Conservation (phyloP, 2,113 vertebrate species). For the Pongo pygmaeus region DNA sequence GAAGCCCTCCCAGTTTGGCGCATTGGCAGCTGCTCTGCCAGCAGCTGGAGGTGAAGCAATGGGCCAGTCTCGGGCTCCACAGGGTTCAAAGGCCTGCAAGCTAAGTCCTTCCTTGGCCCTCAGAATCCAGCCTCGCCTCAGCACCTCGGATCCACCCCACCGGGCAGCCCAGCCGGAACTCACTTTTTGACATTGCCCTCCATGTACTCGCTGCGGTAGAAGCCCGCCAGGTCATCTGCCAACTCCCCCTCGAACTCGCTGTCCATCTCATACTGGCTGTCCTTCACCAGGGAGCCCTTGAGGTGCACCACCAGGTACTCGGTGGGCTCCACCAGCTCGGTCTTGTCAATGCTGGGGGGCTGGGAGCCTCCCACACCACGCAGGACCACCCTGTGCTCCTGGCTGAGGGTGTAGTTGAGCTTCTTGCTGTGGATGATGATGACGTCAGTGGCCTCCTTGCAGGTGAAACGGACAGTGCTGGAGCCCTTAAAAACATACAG, state of each 20-base stretch:
- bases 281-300: not conserved
- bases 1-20: not conserved
- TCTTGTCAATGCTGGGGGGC: slow-evolving; percentile 57
- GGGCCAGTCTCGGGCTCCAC: not conserved
- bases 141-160: not conserved
- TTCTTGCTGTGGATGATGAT: slow-evolving; percentile 94
- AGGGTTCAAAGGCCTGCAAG: not conserved
- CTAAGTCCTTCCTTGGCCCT: accelerated
- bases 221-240: slow-evolving; percentile 92
- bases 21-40: accelerated
- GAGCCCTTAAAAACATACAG: slow-evolving; percentile 89
- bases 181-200: slow-evolving; percentile 84
- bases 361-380: accelerated
- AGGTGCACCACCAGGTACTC: slow-evolving; percentile 92
- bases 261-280: slow-evolving; percentile 83
- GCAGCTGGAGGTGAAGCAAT: not conserved
- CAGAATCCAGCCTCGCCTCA: not conserved
- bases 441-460: slow-evolving; percentile 84
- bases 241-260: slow-evolving; percentile 90
- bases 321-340: slow-evolving; percentile 84
- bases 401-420: slow-evolving; percentile 85
- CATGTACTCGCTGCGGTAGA: slow-evolving; percentile 95
- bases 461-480: slow-evolving; percentile 88
- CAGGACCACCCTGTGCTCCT: slow-evolving; percentile 53
- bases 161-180: slow-evolving; percentile 28